Base-by-base conservation (phyloP, 1,140 invertebrate genomes). In the Hyles vespertilio region DNA sequence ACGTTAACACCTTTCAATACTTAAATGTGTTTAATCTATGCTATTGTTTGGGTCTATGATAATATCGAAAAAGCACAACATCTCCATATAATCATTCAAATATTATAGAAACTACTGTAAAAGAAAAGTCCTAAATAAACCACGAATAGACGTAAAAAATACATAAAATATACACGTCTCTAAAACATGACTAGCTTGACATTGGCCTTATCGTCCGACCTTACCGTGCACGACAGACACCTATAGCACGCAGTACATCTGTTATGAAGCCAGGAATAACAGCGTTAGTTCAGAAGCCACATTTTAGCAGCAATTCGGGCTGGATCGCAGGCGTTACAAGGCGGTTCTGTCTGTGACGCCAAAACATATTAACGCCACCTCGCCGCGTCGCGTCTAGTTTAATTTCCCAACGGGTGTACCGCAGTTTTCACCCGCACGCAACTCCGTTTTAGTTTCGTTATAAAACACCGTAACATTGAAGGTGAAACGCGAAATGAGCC, bases 311-410 rank as follows among this genome's bases (percentile, higher is more conserved):
- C 47, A 48, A 48, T 48, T 22, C n/a, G 5, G 22, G 47, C 22
- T 22, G n/a, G 47, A 48, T 12, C 22, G 47, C n/a, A 5, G 47
- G 47, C 47, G 10, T 11, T 48, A 11, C 36, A 40, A 40, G 36
- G 2, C 50, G 22, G 9, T 3, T 11, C 32, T 44, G 1, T 51
- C 11, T 59, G 48, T 58, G 51, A 63, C 65, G 76, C 69, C 77
- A 77, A 72, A 79, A 79, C 77, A 77, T 75, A 79, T 84, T 81
- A 84, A 74, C 61, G 63, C 68, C 76, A 74, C 67, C 65, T 73
- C 72, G 58, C 61, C 70, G 69, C 68, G 46, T 67, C 61, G 63
- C 64, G 51, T 63, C 56, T 59, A 74, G 71, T 82, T 81, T 79
- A 79, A 84, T 84, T 84, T 84, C 81, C 81, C 81, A 74, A 51